Percentiles rank a stretch among this genome's conserved stretches.
These are phyloP conservation scores for Drosophila seclusa DNA, from an alignment of 2,888 invertebrate species.

Conservation along the genomic window DNA sequence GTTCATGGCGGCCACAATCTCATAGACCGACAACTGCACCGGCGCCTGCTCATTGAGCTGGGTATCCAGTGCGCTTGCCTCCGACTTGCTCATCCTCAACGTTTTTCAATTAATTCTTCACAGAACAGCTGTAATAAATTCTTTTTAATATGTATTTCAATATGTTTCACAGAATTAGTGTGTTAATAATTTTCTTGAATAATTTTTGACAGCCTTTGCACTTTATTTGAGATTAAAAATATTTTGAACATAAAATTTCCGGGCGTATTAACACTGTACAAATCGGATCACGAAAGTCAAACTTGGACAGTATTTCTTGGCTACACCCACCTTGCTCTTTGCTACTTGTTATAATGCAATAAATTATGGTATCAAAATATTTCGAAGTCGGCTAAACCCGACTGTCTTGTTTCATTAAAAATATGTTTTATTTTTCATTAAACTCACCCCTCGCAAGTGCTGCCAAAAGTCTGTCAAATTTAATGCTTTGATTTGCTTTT, in stretches of 20 bases:
- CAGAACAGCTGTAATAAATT: conserved; percentile 41
- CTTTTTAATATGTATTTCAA: conserved; percentile 19
- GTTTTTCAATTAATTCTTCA: conserved; percentile 2
- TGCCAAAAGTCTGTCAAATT: not conserved
- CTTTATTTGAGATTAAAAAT: conserved; percentile 16
- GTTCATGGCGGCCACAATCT: conserved; percentile 91
- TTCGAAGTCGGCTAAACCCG: no score
- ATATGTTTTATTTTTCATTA: no score
- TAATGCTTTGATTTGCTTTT: not conserved
- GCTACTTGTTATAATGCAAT: no score
- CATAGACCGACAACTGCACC: conserved; percentile 87
- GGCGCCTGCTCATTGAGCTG: conserved; percentile 85
- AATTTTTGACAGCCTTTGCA: conserved; percentile 12
- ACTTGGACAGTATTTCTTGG: no score
- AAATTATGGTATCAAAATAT: no score
- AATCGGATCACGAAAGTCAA: conserved; percentile 25
- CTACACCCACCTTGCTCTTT: no score
- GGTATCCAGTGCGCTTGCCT: conserved; percentile 87
- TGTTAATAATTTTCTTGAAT: conserved; percentile 2
- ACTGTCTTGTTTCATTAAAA: no score
- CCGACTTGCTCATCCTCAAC: conserved; percentile 73
- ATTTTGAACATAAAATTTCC: conserved; percentile 26
- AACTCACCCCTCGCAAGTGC: not conserved
- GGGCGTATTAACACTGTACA: conserved; percentile 44
- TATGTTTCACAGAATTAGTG: conserved; percentile 18